Evolutionary conservation across 2,797 vertebrate species (phyloP).

Genomic region (Helostoma temminkii): DNA sequence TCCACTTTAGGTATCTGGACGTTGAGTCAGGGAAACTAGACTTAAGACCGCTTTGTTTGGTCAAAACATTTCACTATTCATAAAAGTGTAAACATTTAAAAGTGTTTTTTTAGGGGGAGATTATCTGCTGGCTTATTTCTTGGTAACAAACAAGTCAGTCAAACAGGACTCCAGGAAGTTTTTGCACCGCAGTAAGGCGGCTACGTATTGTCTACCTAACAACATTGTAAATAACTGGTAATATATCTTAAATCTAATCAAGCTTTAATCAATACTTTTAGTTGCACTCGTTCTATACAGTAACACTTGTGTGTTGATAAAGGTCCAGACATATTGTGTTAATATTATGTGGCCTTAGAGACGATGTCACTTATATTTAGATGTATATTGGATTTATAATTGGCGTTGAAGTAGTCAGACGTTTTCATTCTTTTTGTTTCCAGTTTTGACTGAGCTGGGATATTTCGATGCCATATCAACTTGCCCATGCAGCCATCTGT

Average conservation of each 20-base stretch:
- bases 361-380: neutral
- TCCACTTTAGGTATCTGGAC: slow-evolving; percentile 16
- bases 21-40: no score
- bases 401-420: neutral
- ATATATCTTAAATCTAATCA: no score
- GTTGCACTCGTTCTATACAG: no score
- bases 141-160: neutral
- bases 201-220: neutral
- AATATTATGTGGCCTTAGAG: neutral
- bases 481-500: slow-evolving; percentile 7
- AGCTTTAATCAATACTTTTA: no score
- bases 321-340: neutral
- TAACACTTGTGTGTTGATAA: no score
- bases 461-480: slow-evolving; percentile 23
- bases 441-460: slow-evolving; percentile 18
- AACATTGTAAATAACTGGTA: no score
- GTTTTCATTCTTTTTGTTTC: neutral
- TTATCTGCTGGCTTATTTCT: neutral
- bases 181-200: neutral
- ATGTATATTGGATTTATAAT: neutral
- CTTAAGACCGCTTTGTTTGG: no score
- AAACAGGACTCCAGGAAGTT: neutral
- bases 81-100: neutral
- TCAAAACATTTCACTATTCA: no score
- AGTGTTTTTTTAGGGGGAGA: neutral